Base-by-base conservation (phyloP, 2,888 invertebrate genomes). In the Leptopilina syphax region DNA sequence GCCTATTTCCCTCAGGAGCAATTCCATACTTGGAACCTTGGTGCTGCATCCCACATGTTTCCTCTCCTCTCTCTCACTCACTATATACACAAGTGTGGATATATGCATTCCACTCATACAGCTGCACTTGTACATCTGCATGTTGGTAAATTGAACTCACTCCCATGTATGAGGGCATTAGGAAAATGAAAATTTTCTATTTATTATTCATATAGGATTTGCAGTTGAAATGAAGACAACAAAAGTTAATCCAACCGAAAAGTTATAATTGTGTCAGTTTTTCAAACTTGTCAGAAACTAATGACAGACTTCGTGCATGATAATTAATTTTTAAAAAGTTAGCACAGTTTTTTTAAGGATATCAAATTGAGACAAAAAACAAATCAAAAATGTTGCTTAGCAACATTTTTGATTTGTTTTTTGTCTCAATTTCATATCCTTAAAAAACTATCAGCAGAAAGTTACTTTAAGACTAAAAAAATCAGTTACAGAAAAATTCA, bases 1-100 rank as follows among this genome's bases (percentile, higher is more conserved):
- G 70, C 27, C 70, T 70, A 70, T 70, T 70, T 70, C 70, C 70
- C 70, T 27, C 12, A 70, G 70, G 70, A 70, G 70, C 70, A 70
- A 70, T 70, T 54, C 70, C 9, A 70, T 70, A 70, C 50, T 50
- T 24, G 54, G 34, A 70, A 70, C 27, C 54, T 54, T 70, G 50
- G 50, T 70, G 54, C 70, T 70, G 54, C 54, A 70, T 47, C 70
- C 70, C 70, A 70, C 70, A 70, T 70, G 68, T 70, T 70, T 50
- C 68, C 27, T 7, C 0, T 4, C 4, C 34, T 34, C 27, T 27
- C 34, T 34, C 34, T 34, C 34, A 34, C 34, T 34, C 34, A 3
- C 34, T 34, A 34, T 34, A 34, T 34, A 34, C 34, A 34, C 34
- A 34, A 34, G 34, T 34, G 34, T 34, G 34, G 34, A 34, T 34